Conservation (phyloP, 2,113 vertebrate genomes). For the Talpa occidentalis region DNA sequence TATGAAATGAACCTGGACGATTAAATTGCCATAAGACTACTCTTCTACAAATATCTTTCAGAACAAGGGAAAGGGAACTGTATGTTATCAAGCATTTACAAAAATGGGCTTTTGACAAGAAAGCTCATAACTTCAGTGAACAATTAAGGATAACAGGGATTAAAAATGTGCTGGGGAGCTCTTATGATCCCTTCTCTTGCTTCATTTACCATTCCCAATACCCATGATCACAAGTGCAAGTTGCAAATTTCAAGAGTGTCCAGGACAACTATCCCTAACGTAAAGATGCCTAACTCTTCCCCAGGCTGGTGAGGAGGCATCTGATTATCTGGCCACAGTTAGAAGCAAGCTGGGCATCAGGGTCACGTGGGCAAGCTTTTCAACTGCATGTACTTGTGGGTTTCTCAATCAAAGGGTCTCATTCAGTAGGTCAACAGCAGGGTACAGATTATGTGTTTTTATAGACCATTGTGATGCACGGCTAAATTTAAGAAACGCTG, state of each 20-base stretch:
- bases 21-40: background rate
- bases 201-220: background rate
- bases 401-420: background rate
- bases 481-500: background rate
- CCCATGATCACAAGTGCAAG: background rate
- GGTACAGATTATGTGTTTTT: background rate
- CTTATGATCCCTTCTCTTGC: background rate
- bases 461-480: background rate
- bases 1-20: background rate
- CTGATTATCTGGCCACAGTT: background rate
- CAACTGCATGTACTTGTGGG: background rate
- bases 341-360: background rate
- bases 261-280: background rate
- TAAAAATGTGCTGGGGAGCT: background rate
- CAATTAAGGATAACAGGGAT: background rate
- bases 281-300: background rate
- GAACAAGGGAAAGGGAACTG: background rate
- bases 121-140: background rate
- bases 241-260: background rate
- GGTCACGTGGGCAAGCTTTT: background rate
- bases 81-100: background rate
- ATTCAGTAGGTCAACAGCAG: background rate
- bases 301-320: background rate
- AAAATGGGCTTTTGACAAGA: background rate
- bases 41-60: background rate